These are phyloP conservation scores for Lytechinus variegatus DNA, from an alignment of 35 echinoderm and acorn worm species.

Conservation along the genomic window DNA sequence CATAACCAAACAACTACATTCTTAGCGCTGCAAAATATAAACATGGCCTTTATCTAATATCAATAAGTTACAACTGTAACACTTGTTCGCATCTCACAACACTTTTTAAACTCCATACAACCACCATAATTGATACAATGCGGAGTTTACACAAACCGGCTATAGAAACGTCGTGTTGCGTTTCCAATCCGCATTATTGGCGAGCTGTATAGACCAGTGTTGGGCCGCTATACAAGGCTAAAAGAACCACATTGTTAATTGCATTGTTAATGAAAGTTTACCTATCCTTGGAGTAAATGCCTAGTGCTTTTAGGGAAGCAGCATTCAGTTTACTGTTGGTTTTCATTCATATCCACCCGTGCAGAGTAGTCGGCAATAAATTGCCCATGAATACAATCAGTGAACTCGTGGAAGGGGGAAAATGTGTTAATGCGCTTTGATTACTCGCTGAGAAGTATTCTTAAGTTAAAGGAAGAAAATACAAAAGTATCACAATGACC, in stretches of 20 bases:
- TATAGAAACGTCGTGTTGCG: slow-evolving; percentile 23
- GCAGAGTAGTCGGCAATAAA: neutral
- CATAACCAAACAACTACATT: neutral
- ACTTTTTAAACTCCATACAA: neutral
- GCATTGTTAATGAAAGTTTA: slow-evolving; percentile 44
- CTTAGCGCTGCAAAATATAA: neutral
- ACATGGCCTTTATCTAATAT: neutral
- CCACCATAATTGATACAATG: neutral
- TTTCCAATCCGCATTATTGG: slow-evolving; percentile 4
- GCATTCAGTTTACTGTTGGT: neutral
- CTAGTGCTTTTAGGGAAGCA: neutral
- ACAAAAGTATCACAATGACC: neutral
- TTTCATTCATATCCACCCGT: neutral
- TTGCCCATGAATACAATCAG: neutral
- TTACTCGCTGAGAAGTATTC: neutral
- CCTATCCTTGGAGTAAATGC: slow-evolving; percentile 33
- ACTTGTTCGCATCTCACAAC: neutral
- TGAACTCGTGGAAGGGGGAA: neutral
- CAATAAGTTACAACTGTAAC: slow-evolving; percentile 5
- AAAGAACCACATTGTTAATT: slow-evolving; percentile 36
- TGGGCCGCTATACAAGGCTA: slow-evolving; percentile 5
- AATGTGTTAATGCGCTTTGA: slow-evolving; percentile 12
- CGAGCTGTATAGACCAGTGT: slow-evolving; percentile 1
- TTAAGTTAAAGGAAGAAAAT: neutral
- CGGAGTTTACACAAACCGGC: slow-evolving; percentile 16